A percentile compares a stretch with the other conserved stretches of the same genome.
Evolutionary conservation across 1,140 invertebrate species (phyloP).

Genomic region (Lucilia sericata): DNA sequence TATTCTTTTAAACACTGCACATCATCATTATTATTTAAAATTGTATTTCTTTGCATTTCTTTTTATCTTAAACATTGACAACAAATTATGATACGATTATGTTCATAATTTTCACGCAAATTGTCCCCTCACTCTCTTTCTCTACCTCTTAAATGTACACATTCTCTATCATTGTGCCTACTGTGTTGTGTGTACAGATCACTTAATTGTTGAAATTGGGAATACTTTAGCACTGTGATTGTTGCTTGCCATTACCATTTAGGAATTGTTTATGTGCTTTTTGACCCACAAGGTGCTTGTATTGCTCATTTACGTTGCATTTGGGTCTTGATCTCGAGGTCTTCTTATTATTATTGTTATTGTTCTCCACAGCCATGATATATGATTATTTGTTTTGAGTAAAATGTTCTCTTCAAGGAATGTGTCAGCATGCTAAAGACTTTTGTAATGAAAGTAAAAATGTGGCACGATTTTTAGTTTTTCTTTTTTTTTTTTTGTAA

Average conservation of each 20-base stretch:
- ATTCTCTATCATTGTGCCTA: no score
- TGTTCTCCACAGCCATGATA: background rate
- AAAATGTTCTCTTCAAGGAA: background rate
- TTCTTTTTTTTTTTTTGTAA: no score
- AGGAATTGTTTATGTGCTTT: conserved; percentile 30
- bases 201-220: no score
- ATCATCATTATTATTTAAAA: background rate
- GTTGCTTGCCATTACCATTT: conserved; percentile 24
- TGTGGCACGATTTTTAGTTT: background rate
- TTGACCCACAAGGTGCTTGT: conserved; percentile 33
- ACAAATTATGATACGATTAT: conserved; percentile 38
- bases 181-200: no score
- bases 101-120: conserved; percentile 27
- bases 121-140: background rate
- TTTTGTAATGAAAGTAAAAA: background rate
- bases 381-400: conserved; percentile 19
- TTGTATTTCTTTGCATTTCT: background rate
- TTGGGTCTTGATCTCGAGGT: conserved; percentile 39
- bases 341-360: conserved; percentile 18
- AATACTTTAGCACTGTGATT: background rate
- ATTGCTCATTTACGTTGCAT: conserved; percentile 14
- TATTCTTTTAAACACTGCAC: background rate
- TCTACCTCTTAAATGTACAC: no score
- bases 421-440: background rate
- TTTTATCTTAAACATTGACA: conserved; percentile 21